A percentile compares a stretch with the other conserved stretches of the same genome.
Evolutionary conservation across 2,113 vertebrate genomes (phyloP).

Genomic region (Myotis davidii): DNA sequence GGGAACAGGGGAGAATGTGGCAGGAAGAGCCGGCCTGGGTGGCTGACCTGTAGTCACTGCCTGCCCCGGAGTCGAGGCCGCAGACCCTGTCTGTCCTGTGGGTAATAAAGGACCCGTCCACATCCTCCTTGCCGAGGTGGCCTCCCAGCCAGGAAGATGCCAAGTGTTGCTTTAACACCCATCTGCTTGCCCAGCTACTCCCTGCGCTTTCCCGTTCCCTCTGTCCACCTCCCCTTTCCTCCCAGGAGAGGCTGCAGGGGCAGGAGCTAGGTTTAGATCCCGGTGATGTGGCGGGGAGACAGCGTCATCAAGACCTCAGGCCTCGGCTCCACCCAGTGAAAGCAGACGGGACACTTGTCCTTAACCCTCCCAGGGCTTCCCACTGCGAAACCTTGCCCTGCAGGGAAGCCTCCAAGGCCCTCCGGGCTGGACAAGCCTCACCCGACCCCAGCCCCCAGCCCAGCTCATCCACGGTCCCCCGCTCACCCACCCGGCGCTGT

Average conservation of each 20-base stretch:
- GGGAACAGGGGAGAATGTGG: neutral
- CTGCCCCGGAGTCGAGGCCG: neutral
- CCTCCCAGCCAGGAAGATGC: neutral
- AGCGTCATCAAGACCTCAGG: rapidly evolving
- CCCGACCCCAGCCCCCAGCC: neutral
- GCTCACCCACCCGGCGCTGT: too few species aligned
- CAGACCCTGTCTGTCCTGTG: neutral
- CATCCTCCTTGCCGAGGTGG: neutral
- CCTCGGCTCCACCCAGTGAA: neutral
- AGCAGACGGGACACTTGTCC: neutral
- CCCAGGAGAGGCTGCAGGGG: neutral
- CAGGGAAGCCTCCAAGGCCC: neutral
- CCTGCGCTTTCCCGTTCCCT: neutral
- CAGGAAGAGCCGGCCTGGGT: neutral
- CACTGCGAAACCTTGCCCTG: too few species aligned
- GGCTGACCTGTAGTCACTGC: neutral
- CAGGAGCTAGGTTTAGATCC: neutral
- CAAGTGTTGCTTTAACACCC: neutral
- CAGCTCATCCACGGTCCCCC: neutral
- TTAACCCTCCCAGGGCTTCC: neutral
- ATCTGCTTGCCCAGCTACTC: neutral
- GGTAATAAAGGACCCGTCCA: neutral
- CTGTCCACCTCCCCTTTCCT: neutral
- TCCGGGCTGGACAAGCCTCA: neutral
- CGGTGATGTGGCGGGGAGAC: rapidly evolving